Conservation (phyloP, 2,113 vertebrate genomes). For the Eira barbara region DNA sequence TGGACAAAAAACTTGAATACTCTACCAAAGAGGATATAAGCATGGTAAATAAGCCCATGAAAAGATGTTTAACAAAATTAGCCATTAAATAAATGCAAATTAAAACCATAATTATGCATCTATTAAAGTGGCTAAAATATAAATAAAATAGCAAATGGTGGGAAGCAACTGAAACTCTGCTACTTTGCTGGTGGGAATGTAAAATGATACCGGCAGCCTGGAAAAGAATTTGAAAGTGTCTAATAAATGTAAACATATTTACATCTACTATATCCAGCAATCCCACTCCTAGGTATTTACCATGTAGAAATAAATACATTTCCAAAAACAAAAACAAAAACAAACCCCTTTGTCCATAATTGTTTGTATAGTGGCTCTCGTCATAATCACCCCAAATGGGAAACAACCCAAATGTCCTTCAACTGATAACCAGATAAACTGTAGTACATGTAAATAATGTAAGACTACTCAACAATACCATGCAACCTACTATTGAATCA, state of each 20-base stretch:
- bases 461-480: not conserved
- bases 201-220: not conserved
- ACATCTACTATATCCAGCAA: not conserved
- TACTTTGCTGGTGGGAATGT: not conserved
- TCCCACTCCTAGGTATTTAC: not conserved
- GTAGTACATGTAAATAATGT: not conserved
- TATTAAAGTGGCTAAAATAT: not conserved
- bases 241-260: not conserved
- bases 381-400: not conserved
- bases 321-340: not conserved
- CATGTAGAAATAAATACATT: not conserved
- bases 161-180: not conserved
- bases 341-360: not conserved
- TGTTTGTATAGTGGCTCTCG: constrained; percentile 18
- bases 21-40: not conserved
- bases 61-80: not conserved
- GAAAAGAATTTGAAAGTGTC: not conserved
- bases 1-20: not conserved
- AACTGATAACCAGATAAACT: not conserved
- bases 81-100: not conserved
- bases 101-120: not conserved
- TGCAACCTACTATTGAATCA: not conserved
- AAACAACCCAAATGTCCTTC: constrained; percentile 24
- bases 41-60: not conserved
- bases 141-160: not conserved